phyloP scores from a whole-genome alignment of 2,113 vertebrate species.

The Camelus bactrianus region DNA sequence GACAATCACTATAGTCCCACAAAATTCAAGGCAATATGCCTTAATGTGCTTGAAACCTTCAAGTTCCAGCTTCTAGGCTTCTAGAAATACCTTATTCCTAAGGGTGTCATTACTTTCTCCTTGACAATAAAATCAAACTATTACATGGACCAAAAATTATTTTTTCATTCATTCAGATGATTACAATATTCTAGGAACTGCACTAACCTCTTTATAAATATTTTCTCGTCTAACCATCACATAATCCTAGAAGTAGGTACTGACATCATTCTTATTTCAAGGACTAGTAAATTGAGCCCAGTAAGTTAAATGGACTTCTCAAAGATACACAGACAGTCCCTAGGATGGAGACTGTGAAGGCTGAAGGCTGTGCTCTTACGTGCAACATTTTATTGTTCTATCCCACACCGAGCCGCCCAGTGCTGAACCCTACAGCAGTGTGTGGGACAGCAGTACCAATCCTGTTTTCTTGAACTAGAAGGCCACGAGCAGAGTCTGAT shows the following conservation, averaged over 20 bases:
- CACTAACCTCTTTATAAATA: not conserved
- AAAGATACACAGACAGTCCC: not conserved
- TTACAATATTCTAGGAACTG: not conserved
- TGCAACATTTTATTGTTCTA: not conserved
- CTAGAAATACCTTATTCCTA: not conserved
- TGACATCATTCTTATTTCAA: not conserved
- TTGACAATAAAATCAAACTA: not conserved
- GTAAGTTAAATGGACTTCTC: not conserved
- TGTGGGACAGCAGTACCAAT: not conserved
- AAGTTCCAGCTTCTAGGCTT: not conserved
- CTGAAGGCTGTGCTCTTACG: not conserved
- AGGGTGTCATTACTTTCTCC: not conserved
- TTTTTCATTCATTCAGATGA: not conserved
- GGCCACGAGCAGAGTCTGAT: not conserved
- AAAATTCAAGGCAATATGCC: not conserved
- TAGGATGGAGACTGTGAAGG: not conserved
- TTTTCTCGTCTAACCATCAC: not conserved
- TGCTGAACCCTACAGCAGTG: not conserved
- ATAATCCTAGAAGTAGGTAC: not conserved
- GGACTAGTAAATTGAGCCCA: not conserved
- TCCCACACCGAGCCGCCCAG: not conserved
- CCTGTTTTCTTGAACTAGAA: not conserved
- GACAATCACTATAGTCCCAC: not conserved
- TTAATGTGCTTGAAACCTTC: not conserved
- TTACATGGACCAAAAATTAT: not conserved